These are phyloP conservation scores for Brachionus koreanus DNA, from an alignment of 1,140 invertebrate species.

Conservation along the genomic window DNA sequence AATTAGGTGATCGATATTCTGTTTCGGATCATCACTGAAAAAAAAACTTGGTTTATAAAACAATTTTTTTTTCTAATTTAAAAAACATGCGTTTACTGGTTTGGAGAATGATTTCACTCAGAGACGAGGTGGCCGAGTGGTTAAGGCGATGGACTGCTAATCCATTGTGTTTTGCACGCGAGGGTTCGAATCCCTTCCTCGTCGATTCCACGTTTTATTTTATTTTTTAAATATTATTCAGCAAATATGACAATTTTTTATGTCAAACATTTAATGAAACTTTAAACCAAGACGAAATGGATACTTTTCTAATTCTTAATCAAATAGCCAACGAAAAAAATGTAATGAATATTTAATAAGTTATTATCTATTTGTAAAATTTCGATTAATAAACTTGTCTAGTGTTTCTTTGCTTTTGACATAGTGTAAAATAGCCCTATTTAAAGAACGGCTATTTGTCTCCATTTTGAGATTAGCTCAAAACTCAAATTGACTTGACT, in stretches of 20 bases:
- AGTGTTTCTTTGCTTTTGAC: conserved; percentile 19
- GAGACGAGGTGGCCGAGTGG: neutral
- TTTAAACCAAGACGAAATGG: conserved; percentile 13
- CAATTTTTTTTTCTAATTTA: neutral
- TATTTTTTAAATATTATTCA: neutral
- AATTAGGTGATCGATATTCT: neutral
- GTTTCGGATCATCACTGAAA: neutral
- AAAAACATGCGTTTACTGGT: neutral
- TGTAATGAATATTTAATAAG: conserved; percentile 40
- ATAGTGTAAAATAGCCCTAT: neutral
- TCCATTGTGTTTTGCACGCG: too few species aligned
- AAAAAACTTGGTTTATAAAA: neutral
- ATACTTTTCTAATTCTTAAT: conserved; percentile 22
- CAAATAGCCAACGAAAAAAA: conserved; percentile 19
- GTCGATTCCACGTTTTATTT: neutral
- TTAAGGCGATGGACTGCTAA: neutral
- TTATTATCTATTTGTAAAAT: conserved; percentile 16
- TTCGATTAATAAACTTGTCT: conserved; percentile 19
- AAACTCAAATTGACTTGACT: neutral
- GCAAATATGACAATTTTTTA: neutral
- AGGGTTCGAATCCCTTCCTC: neutral
- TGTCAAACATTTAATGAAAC: neutral
- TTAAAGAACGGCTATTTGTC: neutral
- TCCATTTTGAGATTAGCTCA: neutral
- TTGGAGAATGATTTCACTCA: neutral